phyloP scores from a whole-genome alignment of 2,113 vertebrate species.

The Sinocyclocheilus rhinocerous region DNA sequence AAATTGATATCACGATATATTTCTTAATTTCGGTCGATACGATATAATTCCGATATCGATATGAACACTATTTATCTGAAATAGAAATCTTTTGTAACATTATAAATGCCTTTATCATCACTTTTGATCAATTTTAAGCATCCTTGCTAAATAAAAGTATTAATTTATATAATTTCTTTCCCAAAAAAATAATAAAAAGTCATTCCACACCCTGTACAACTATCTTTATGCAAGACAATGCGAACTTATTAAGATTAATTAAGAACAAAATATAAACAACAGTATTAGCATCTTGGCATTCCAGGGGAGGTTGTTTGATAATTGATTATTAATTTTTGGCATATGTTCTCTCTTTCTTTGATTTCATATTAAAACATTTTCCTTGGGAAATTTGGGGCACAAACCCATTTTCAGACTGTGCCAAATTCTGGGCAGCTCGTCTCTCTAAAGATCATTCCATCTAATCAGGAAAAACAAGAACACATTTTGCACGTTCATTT shows the following conservation, averaged over 20 bases:
- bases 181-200: no score
- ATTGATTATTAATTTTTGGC: not conserved
- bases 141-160: no score
- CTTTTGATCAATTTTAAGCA: no score
- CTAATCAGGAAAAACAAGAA: conserved; percentile 54
- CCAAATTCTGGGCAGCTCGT: not conserved
- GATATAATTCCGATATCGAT: no score
- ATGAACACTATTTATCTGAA: no score
- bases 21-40: no score
- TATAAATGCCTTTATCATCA: no score
- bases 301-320: not conserved
- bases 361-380: not conserved
- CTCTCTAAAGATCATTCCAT: conserved; percentile 37
- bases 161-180: no score
- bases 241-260: no score
- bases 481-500: conserved; percentile 61
- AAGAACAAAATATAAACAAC: not conserved
- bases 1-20: no score
- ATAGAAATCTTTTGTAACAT: no score
- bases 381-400: not conserved
- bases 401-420: not conserved
- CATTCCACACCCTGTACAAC: not conserved
- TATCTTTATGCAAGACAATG: not conserved
- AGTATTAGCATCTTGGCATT: not conserved
- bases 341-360: not conserved